These are phyloP conservation scores for Gymnothorax javanicus DNA, from an alignment of 2,797 vertebrate genomes.

Conservation along the genomic window DNA sequence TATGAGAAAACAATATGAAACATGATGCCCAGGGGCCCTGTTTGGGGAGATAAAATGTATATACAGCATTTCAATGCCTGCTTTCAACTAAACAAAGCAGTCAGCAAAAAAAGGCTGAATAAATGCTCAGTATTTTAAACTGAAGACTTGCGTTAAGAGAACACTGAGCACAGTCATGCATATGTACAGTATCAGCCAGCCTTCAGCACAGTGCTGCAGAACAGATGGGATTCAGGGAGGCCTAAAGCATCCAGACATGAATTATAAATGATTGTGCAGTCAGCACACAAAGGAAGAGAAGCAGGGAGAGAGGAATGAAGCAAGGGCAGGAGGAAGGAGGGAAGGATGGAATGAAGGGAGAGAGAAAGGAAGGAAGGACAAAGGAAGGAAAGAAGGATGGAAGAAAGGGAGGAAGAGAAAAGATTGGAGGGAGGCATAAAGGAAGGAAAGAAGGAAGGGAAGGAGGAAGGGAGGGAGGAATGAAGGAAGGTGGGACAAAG, in stretches of 20 bases:
- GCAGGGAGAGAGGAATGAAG: neutral
- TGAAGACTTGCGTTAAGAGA: neutral
- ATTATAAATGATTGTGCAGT: conserved; percentile 29
- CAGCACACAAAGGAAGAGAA: neutral
- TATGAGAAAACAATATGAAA: conserved; percentile 5
- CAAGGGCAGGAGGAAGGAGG: too few species aligned
- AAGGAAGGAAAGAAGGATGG: neutral
- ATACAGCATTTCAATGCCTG: neutral
- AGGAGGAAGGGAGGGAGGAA: neutral
- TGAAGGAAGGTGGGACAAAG: too few species aligned
- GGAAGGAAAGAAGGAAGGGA: conserved; percentile 11
- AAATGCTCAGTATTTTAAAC: neutral
- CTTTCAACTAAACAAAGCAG: neutral
- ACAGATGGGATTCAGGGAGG: conserved; percentile 27
- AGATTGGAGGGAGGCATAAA: neutral
- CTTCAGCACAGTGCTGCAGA: conserved; percentile 9
- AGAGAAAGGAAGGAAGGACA: neutral
- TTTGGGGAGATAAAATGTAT: neutral
- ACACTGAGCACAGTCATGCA: neutral
- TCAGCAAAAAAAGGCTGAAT: neutral
- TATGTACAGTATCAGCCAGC: neutral
- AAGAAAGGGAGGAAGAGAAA: conserved; percentile 2
- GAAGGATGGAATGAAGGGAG: neutral
- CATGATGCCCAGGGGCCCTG: neutral
- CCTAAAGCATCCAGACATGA: conserved; percentile 21